Conservation (phyloP, 35 echinoderm and acorn worm genomes). For the Apostichopus japonicus region DNA sequence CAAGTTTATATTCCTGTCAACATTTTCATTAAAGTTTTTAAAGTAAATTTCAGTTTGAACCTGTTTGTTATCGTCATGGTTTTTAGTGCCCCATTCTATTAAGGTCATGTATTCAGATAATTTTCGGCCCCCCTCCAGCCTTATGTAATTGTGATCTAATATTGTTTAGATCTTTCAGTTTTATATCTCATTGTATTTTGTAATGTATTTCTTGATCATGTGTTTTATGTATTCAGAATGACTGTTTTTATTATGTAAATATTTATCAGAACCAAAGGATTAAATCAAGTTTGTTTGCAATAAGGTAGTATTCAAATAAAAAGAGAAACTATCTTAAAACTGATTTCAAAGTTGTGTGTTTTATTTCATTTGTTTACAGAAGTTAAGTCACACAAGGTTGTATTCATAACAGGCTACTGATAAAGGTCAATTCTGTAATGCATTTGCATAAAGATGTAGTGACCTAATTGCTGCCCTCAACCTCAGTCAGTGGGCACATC, state of each 20-base stretch:
- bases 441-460: too few species aligned
- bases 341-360: too few species aligned
- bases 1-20: too few species aligned
- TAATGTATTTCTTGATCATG: background rate
- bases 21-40: too few species aligned
- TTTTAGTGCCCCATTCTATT: background rate
- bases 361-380: too few species aligned
- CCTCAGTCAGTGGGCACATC: too few species aligned
- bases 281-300: slow-evolving; percentile 16
- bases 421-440: too few species aligned
- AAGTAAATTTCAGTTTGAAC: too few species aligned
- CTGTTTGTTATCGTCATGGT: too few species aligned
- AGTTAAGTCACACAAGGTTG: too few species aligned
- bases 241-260: background rate
- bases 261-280: background rate
- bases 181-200: background rate
- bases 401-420: too few species aligned
- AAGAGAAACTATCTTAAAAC: background rate
- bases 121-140: background rate
- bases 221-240: background rate
- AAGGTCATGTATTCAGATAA: background rate
- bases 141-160: background rate
- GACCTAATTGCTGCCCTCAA: too few species aligned
- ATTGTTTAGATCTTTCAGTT: background rate
- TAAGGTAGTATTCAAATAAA: slow-evolving; percentile 37